Evolutionary conservation across 2,888 invertebrate genomes (phyloP), one percentile per base, ranked within the genome.

Genomic region (Tupiocoris notatus): DNA sequence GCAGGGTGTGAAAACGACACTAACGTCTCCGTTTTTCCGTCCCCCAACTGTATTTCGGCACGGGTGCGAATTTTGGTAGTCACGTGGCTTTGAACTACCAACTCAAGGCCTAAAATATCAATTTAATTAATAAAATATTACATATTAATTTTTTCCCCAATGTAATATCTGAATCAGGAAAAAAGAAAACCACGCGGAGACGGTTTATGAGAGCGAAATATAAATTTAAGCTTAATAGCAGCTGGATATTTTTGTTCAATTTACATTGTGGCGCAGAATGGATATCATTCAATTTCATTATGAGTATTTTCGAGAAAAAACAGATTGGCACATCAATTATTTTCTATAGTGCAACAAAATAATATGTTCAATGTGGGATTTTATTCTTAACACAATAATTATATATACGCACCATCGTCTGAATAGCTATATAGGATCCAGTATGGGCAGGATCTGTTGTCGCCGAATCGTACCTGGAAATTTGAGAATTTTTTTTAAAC

Each of bases 351-450:
- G n/a, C n/a, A n/a, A n/a, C n/a, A n/a, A n/a, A n/a, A n/a, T n/a
- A n/a, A n/a, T n/a, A n/a, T n/a, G n/a, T n/a, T n/a, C n/a, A n/a
- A n/a, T n/a, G n/a, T n/a, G 54, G 7, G 54, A 12, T 54, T 7
- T 54, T 7, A 7, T 54, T 7, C 54, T 54, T 12, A 54, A 7
- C 7, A 12, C 54, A 7, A 54, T 12, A 12, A 7, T 12, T 18
- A 6, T 17, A 59, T 6, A 59, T 59, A 18, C 18, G 58, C 24
- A 70, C 70, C 70, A 23, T 70, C 70, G n/a, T 70, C 70, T 18
- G 70, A 59, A 58, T 70, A 70, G 16, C 59, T 58, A 21, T 73
- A 73, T 39, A 73, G 7, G 7, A 73, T 2, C 73, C 73, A 73
- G 22, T 62, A 73, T 12, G 73, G 73, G 21, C 21, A 62, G 1